Percentiles rank a stretch among this genome's conserved stretches.
phyloP scores from a whole-genome alignment of 2,888 invertebrate genomes.

The Enchytraeus crypticus region DNA sequence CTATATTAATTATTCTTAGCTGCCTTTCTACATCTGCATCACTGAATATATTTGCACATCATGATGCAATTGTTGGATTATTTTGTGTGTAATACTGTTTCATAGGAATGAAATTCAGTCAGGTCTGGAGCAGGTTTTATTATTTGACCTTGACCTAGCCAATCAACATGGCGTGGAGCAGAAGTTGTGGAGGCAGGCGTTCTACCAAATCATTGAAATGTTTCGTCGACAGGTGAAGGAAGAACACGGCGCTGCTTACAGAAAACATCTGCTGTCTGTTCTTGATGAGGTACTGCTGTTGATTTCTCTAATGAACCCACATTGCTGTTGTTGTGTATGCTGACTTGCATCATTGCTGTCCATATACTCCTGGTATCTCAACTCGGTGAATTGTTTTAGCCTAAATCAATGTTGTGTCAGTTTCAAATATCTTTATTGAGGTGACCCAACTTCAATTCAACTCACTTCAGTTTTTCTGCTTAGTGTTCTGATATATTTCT shows the following conservation, averaged over 20 bases:
- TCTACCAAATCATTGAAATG: conserved; percentile 72
- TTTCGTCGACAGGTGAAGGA: conserved; percentile 62
- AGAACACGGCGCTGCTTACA: conserved; percentile 49
- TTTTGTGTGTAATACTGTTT: too few relatives aligned
- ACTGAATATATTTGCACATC: too few relatives aligned
- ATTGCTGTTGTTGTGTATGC: too few relatives aligned
- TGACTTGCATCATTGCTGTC: too few relatives aligned
- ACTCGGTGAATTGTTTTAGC: too few relatives aligned
- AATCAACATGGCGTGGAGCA: conserved; percentile 78
- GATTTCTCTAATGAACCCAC: too few relatives aligned
- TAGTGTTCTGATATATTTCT: too few relatives aligned
- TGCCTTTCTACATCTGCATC: not conserved
- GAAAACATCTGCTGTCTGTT: conserved; percentile 58
- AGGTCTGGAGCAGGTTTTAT: conserved; percentile 42
- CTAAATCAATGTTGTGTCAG: too few relatives aligned
- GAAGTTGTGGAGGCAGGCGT: conserved; percentile 82
- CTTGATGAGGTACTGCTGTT: conserved; percentile 60
- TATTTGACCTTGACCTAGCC: conserved; percentile 75
- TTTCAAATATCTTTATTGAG: too few relatives aligned
- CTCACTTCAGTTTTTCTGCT: too few relatives aligned
- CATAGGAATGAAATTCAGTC: conserved; percentile 42
- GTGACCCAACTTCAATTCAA: too few relatives aligned
- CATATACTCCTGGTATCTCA: not conserved
- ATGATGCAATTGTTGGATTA: too few relatives aligned
- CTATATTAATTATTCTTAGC: not conserved